Conservation (phyloP, 1,140 invertebrate species). For the Ptiloglossa arizonensis region DNA sequence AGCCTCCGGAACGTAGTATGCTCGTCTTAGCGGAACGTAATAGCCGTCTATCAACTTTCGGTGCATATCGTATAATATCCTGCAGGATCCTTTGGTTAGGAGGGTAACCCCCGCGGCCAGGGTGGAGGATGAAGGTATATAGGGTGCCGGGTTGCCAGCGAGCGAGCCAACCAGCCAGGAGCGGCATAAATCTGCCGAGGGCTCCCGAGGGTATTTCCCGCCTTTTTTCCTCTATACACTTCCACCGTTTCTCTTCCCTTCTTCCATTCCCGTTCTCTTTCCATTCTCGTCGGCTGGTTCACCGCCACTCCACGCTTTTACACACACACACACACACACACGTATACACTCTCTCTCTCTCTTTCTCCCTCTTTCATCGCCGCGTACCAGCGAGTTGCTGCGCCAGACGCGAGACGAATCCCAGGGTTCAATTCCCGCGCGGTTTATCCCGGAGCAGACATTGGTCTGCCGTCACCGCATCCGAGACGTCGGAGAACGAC, state of each 20-base stretch:
- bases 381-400: slow-evolving; percentile 15
- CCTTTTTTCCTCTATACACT: slow-evolving; percentile 66
- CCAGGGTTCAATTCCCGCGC: slow-evolving; percentile 77
- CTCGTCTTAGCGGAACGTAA: slow-evolving; percentile 74
- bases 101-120: slow-evolving; percentile 41
- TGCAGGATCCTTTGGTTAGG: slow-evolving; percentile 69
- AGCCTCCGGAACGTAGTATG: slow-evolving; percentile 48
- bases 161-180: slow-evolving; percentile 71
- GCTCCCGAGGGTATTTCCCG: slow-evolving; percentile 78
- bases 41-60: slow-evolving; percentile 75
- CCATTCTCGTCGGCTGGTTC: slow-evolving; percentile 27
- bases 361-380: slow-evolving; percentile 27
- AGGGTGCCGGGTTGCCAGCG: slow-evolving; percentile 47
- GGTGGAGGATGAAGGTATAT: slow-evolving; percentile 12
- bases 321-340: slow-evolving; percentile 4
- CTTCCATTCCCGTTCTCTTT: slow-evolving; percentile 22
- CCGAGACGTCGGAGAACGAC: slow-evolving; percentile 48
- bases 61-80: slow-evolving; percentile 78
- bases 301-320: slow-evolving; percentile 51
- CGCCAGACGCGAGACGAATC: slow-evolving; percentile 76
- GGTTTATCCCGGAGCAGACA: slow-evolving; percentile 70
- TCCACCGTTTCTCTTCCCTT: slow-evolving; percentile 32
- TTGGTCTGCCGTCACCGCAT: slow-evolving; percentile 57
- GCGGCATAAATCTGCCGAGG: slow-evolving; percentile 80
- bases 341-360: slow-evolving; percentile 2